Conservation (phyloP, 1,140 invertebrate genomes). For the Ruditapes philippinarum region DNA sequence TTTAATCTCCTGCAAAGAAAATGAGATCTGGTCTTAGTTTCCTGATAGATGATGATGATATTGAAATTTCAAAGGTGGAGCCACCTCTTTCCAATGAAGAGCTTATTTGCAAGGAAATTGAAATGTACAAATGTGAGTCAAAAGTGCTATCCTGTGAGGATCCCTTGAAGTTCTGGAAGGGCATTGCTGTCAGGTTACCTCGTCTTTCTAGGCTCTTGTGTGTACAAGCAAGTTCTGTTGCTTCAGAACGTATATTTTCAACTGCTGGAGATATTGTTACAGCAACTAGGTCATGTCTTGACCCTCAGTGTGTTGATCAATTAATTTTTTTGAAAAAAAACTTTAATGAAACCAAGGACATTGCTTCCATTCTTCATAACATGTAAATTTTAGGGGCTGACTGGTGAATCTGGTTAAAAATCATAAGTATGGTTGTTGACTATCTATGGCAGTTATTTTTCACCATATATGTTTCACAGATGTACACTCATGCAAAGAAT, state of each 20-base stretch:
- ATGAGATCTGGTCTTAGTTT: neutral
- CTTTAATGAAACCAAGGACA: neutral
- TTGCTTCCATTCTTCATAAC: neutral
- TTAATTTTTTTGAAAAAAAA: slow-evolving; percentile 23
- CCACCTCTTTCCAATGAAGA: neutral
- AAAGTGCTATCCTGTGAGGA: neutral
- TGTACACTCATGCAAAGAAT: no score
- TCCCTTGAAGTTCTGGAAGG: neutral
- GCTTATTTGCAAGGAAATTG: neutral
- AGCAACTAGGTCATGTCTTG: neutral
- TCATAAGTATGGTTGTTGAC: no score
- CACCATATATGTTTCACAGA: no score
- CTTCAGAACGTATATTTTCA: neutral
- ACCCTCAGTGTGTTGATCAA: neutral
- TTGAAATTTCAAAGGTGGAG: neutral
- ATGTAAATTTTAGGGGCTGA: neutral
- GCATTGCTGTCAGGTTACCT: neutral
- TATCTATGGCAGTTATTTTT: no score
- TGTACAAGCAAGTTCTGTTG: neutral
- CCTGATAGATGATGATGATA: neutral
- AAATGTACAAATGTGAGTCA: neutral
- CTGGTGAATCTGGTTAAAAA: no score
- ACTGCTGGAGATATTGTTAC: neutral
- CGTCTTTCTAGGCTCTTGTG: neutral
- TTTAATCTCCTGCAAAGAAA: neutral